Evolutionary conservation across 2,113 vertebrate genomes (phyloP).

Genomic region (Neomonachus schauinslandi): DNA sequence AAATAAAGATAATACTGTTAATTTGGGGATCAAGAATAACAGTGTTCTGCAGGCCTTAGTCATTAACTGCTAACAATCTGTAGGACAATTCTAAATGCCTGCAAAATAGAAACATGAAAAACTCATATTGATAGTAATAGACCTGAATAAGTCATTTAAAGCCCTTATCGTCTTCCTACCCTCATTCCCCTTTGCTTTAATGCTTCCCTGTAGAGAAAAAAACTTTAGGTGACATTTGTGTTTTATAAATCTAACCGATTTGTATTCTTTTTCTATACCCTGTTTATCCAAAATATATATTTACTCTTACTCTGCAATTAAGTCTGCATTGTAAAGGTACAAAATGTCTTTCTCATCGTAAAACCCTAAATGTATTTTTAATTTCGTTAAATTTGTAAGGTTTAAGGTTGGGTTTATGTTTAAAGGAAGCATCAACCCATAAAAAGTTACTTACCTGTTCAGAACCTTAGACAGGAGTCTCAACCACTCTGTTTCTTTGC

Average conservation of each 20-base stretch:
- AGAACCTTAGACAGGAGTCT: background rate
- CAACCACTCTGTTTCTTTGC: background rate
- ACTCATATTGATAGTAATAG: background rate
- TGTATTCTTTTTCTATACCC: background rate
- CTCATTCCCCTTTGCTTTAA: background rate
- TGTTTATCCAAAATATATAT: slow-evolving; percentile 23
- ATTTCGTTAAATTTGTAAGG: background rate
- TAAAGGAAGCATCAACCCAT: background rate
- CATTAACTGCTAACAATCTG: slow-evolving; percentile 70
- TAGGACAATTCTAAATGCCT: slow-evolving; percentile 65
- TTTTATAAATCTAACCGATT: background rate
- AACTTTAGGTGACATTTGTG: background rate
- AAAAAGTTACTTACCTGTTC: background rate
- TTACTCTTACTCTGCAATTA: background rate
- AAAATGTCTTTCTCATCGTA: background rate
- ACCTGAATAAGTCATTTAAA: background rate
- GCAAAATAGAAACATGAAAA: slow-evolving; percentile 51
- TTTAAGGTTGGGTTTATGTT: background rate
- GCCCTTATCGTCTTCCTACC: background rate
- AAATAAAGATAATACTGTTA: slow-evolving; percentile 80
- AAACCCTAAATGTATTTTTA: background rate
- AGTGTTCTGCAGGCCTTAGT: slow-evolving; percentile 74
- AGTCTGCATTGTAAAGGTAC: slow-evolving; percentile 29
- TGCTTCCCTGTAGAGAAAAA: background rate
- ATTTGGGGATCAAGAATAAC: slow-evolving; percentile 79